Evolutionary conservation across 2,888 invertebrate genomes (phyloP).

Genomic region (Panorpa germanica): DNA sequence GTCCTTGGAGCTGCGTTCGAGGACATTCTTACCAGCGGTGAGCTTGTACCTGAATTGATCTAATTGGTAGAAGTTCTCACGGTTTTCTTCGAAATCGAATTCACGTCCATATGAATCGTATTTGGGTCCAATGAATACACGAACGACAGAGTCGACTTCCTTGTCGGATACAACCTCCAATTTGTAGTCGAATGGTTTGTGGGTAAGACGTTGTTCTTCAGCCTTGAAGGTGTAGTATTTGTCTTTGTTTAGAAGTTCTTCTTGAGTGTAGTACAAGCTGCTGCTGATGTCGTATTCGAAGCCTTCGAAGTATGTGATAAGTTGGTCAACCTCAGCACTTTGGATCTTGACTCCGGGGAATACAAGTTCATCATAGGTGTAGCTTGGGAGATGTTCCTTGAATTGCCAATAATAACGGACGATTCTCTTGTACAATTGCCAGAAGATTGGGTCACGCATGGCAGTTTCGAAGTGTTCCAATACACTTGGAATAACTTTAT

Average conservation of each 20-base stretch:
- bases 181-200: slow-evolving; percentile 40
- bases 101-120: slow-evolving; percentile 34
- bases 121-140: slow-evolving; percentile 53
- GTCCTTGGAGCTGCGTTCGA: slow-evolving; percentile 38
- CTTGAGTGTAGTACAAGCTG: too few species aligned
- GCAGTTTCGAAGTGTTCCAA: slow-evolving; percentile 44
- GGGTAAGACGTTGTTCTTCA: slow-evolving; percentile 41
- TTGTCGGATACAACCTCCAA: slow-evolving; percentile 37
- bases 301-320: slow-evolving; percentile 49
- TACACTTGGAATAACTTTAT: slow-evolving; percentile 20
- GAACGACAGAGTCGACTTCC: slow-evolving; percentile 37
- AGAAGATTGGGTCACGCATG: slow-evolving; percentile 55
- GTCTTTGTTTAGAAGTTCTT: too few species aligned
- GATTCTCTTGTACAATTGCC: slow-evolving; percentile 43
- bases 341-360: slow-evolving; percentile 46
- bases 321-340: slow-evolving; percentile 38
- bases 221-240: slow-evolving; percentile 30
- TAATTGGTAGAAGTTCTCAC: slow-evolving; percentile 43
- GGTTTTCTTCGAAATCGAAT: slow-evolving; percentile 34
- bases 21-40: slow-evolving; percentile 29
- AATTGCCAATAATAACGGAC: slow-evolving; percentile 33
- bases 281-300: slow-evolving; percentile 44
- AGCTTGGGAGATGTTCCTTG: slow-evolving; percentile 36
- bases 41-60: slow-evolving; percentile 44
- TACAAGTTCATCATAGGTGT: slow-evolving; percentile 37